A percentile compares a stretch with the other conserved stretches of the same genome.
Conservation (phyloP, 2,797 vertebrate species). For the Sphenodon punctatus region DNA sequence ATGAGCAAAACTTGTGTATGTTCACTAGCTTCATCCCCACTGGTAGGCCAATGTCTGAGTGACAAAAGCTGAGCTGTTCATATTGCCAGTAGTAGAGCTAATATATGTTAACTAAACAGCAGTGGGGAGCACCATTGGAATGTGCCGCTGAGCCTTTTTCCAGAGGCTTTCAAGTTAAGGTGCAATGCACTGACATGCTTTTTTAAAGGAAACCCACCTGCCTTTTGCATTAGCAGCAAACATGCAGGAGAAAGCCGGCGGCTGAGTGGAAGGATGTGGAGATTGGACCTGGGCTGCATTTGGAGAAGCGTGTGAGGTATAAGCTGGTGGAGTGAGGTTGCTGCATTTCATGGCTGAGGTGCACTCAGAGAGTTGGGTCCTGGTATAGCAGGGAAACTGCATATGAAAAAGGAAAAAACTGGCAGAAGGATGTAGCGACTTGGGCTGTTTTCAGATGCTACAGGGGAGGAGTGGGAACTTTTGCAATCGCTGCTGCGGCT, state of each 20-base stretch:
- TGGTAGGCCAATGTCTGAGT: not conserved
- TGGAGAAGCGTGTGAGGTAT: not conserved
- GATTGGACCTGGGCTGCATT: not conserved
- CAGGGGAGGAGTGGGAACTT: too few species aligned
- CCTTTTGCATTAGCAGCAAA: not conserved
- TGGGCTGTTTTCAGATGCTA: too few species aligned
- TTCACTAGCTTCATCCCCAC: not conserved
- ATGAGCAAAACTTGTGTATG: not conserved
- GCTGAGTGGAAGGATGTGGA: not conserved
- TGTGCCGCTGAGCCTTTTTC: too few species aligned
- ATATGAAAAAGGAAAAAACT: not conserved
- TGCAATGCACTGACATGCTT: not conserved
- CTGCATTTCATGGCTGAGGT: not conserved
- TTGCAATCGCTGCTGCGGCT: too few species aligned
- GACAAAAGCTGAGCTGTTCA: not conserved
- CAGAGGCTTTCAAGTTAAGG: not conserved
- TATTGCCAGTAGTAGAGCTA: not conserved
- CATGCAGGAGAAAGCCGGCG: not conserved
- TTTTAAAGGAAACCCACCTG: not conserved
- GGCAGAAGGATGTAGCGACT: not conserved
- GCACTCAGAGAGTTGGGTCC: not conserved
- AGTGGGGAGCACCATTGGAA: too few species aligned
- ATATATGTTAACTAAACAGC: not conserved
- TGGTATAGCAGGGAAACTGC: not conserved
- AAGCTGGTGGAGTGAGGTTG: not conserved